Evolutionary conservation across 64 coral and sea anemone species (phyloP), one percentile per base, ranked within the genome.

Genomic region (Dendrophyllia cribrosa): DNA sequence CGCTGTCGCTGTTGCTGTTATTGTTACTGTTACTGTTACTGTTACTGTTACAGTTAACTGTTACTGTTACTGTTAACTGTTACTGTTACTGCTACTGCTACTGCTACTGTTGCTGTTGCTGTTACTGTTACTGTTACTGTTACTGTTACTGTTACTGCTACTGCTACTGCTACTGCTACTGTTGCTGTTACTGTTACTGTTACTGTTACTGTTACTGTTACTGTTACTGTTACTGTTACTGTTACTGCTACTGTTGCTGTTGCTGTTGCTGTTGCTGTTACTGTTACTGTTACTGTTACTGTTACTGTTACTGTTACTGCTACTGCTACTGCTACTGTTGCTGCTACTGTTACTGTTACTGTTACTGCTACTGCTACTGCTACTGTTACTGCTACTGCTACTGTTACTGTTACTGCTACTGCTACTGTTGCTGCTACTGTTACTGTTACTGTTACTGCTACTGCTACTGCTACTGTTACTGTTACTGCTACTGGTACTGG

Each of bases 401-500:
- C 52, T 59, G 12, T 13, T 81, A 9, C 52, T 59, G 9, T 13
- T 81, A 24, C 46, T 81, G 24, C 55, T 81, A 14, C 46, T 81
- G 4, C 51, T 53, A 9, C 51, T 53, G 9, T 9, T 53, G 9
- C 51, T 53, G 9, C 9, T 53, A 53, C 51, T 53, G 9, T 9
- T 53, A 53, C 51, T 53, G 9, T 9, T 53, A 9, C 51, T 55
- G 11, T 0, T 55, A 55, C 58, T 84, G 58, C 47, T 84, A 7
- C 80, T 65, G 25, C 17, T 85, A 19, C 22, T 85, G 61, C 48
- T 66, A 4, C 59, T 65, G 61, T 44, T 66, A 43, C 0, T 69
- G 82, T 26, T 85, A 15, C 60, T 63, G 82, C 62, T 66, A 7
- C 60, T 68, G 62, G 17, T 85, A 50, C 81, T 66, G 81, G 20